A percentile compares a stretch with the other conserved stretches of the same genome.
phyloP scores from a whole-genome alignment of 2,888 invertebrate genomes.

The Rhagium mordax region DNA sequence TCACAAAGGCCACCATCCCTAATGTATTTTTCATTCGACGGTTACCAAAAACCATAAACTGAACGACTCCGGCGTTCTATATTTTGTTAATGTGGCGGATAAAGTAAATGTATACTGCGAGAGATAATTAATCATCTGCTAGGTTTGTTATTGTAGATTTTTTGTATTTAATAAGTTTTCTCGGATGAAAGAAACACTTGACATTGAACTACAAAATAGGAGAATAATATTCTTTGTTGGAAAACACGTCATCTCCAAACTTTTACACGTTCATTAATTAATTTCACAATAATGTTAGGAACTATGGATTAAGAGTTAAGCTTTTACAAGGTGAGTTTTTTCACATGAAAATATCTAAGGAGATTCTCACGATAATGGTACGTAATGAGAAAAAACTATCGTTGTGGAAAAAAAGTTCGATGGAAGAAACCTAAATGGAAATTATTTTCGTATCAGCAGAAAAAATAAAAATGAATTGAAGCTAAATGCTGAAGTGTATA shows the following conservation, averaged over 20 bases:
- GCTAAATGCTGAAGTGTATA: no score
- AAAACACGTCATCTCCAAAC: neutral
- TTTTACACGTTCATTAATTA: constrained; percentile 1
- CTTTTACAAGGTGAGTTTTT: no score
- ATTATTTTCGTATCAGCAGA: no score
- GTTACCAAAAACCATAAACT: constrained; percentile 12
- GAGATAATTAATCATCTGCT: constrained; percentile 25
- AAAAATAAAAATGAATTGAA: no score
- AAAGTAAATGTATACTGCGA: constrained; percentile 12
- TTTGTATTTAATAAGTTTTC: constrained; percentile 13
- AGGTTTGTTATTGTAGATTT: constrained; percentile 11
- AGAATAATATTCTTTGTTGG: neutral
- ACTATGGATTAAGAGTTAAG: no score
- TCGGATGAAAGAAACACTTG: constrained; percentile 6
- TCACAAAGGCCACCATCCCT: constrained; percentile 17
- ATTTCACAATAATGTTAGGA: neutral
- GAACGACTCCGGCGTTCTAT: constrained; percentile 17
- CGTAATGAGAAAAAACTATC: no score
- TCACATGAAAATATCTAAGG: no score
- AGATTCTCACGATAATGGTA: no score
- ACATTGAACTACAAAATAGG: constrained; percentile 20
- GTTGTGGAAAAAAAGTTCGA: no score
- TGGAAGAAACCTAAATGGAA: no score
- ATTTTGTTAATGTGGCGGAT: constrained; percentile 24
- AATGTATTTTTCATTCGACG: constrained; percentile 28